A percentile compares a stretch with the other conserved stretches of the same genome.
phyloP scores from a whole-genome alignment of 1,140 invertebrate species.

The Drosophila pandora region DNA sequence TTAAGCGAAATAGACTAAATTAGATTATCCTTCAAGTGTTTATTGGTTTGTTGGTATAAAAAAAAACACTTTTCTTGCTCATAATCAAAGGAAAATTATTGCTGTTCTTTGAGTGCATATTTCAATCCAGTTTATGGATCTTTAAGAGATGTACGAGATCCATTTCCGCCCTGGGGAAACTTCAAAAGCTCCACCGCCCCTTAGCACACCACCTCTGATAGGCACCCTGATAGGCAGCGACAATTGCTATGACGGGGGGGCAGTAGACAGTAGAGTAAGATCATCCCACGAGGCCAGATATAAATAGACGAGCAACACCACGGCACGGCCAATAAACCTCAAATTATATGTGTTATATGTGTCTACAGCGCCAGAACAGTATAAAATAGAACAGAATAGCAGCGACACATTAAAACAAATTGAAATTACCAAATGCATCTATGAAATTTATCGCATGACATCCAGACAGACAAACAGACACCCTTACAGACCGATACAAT shows the following conservation, averaged over 20 bases:
- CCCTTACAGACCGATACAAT: conserved; percentile 19
- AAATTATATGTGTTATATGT: conserved; percentile 66
- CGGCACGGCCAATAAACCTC: conserved; percentile 66
- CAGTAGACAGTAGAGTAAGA: conserved; percentile 1
- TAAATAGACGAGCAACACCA: conserved; percentile 50
- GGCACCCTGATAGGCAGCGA: conserved; percentile 46
- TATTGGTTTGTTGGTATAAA: background rate
- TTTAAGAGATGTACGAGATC: conserved; percentile 8
- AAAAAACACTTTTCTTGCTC: background rate
- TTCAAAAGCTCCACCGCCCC: conserved; percentile 55
- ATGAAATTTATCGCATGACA: conserved; percentile 70
- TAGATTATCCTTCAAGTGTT: too few relatives aligned
- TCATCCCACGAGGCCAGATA: conserved; percentile 60
- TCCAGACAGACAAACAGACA: conserved; percentile 23
- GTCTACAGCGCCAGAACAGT: conserved; percentile 7
- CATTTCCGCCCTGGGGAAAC: conserved; percentile 54
- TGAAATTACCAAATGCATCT: conserved; percentile 80
- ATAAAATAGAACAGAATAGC: conserved; percentile 33
- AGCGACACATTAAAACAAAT: conserved; percentile 73
- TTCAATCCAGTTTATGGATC: conserved; percentile 26
- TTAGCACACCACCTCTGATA: background rate
- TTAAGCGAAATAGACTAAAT: too few relatives aligned
- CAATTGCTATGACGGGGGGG: conserved; percentile 48
- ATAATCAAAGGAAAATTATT: background rate
- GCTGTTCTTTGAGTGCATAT: conserved; percentile 10